Evolutionary conservation across 2,113 vertebrate species (phyloP).

Genomic region (Gymnorhina tibicen): DNA sequence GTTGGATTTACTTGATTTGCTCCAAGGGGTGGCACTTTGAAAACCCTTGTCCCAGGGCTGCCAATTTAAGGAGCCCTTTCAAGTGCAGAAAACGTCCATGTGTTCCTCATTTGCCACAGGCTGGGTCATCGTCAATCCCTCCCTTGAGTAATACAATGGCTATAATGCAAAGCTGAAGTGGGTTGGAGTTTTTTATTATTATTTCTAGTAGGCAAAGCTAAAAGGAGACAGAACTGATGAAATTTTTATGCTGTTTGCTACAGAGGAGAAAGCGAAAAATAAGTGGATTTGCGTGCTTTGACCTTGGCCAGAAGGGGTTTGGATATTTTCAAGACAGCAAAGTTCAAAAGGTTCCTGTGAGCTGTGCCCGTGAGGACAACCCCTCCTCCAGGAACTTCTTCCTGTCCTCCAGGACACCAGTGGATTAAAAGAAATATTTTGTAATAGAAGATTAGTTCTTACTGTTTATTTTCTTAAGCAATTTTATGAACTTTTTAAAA

Average conservation of each 20-base stretch:
- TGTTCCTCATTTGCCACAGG: neutral
- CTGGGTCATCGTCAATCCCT: neutral
- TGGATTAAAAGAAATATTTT: neutral
- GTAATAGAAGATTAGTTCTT: neutral
- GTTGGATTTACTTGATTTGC: neutral
- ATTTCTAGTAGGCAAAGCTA: neutral
- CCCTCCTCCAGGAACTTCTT: neutral
- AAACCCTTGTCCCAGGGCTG: neutral
- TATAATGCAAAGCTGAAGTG: neutral
- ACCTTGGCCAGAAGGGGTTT: neutral
- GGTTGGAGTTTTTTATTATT: neutral
- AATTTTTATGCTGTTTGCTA: neutral
- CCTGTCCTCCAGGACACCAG: neutral
- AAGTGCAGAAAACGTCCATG: neutral
- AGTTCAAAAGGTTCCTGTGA: neutral
- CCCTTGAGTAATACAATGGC: neutral
- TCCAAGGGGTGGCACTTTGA: neutral
- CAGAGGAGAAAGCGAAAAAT: neutral
- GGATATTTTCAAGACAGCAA: neutral
- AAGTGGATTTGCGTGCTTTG: neutral
- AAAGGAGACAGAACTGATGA: neutral
- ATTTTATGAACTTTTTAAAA: neutral
- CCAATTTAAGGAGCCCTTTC: neutral
- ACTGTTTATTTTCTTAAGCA: neutral
- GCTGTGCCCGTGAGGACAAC: neutral